Base-by-base conservation (phyloP, 2,888 invertebrate species). In the Taenaris catops region DNA sequence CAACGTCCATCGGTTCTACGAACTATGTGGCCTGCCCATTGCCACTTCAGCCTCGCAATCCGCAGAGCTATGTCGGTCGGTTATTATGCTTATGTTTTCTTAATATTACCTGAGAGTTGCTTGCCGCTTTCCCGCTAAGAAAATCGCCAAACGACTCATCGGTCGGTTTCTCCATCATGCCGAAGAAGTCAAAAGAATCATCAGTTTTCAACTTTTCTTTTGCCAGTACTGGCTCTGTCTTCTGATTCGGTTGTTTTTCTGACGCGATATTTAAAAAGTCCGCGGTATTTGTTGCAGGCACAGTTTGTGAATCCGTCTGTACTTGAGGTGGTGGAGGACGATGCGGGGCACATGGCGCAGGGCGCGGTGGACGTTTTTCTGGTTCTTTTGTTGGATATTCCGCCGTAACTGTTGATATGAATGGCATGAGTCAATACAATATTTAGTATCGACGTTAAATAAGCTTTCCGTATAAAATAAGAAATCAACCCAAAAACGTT, bases 171-270 rank as follows among this genome's bases (percentile, higher is more conserved):
- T 66, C 84, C 83, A 75, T 72, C 73, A 83, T 69, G n/a, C 86
- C 84, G 44, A 87, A 87, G 66, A 87, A 84, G 42, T 93, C 93
- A 23, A 91, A 89, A 1, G 90, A 87, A 57, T 88, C 90, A 12
- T 72, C 72, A 38, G 53, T 71, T 46, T 74, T 72, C 8, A 81
- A 34, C 34, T 76, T 75, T 34, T 48, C 37, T 1, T 16, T 17
- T 2, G 39, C 25, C 23, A 31, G 66, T 37, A 65, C 67, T 0
- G 42, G 14, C 23, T 49, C 53, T 3, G 50, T 34, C 33, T 58
- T 43, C 28, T 47, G 40, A 14, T 52, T 38, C 0, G 43, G 40
- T 8, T 49, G 28, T 6, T 51, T 41, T n/a, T 46, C 41, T 1
- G 55, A 25, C 51, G 48, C 56, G 0, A 84, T 44, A 49, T 79